Evolutionary conservation across 2,888 invertebrate species (phyloP).

Genomic region (Ferdinandea cuprea): DNA sequence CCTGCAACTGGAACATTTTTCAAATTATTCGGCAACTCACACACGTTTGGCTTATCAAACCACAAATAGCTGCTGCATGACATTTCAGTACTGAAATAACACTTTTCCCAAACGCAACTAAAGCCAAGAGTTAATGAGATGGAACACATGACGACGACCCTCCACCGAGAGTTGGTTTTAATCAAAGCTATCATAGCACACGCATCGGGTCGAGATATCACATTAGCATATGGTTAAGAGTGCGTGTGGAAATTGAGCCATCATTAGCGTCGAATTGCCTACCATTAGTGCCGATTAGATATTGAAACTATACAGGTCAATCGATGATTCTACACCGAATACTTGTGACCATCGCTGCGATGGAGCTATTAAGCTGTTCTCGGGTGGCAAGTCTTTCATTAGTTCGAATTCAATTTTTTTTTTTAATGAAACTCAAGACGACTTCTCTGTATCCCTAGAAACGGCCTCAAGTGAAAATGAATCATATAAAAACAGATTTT

Average conservation of each 20-base stretch:
- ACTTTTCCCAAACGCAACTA: slow-evolving; percentile 5
- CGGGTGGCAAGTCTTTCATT: background rate
- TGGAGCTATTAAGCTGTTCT: slow-evolving; percentile 8
- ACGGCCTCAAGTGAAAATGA: too few species aligned
- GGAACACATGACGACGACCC: slow-evolving; percentile 33
- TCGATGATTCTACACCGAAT: slow-evolving; percentile 24
- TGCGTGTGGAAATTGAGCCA: slow-evolving; percentile 21
- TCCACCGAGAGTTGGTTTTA: background rate
- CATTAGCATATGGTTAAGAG: too few species aligned
- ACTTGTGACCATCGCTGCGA: slow-evolving; percentile 14
- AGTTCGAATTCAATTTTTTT: too few species aligned
- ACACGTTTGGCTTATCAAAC: slow-evolving; percentile 76
- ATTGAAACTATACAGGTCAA: slow-evolving; percentile 47
- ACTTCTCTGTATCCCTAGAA: too few species aligned
- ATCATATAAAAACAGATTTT: background rate
- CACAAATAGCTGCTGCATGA: slow-evolving; percentile 30
- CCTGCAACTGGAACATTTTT: too few species aligned
- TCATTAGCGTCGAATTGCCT: slow-evolving; percentile 22
- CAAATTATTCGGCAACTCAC: slow-evolving; percentile 74
- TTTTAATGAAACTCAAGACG: too few species aligned
- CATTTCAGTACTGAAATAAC: background rate
- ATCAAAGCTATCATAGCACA: too few species aligned
- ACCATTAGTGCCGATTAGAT: slow-evolving; percentile 53
- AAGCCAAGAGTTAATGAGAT: slow-evolving; percentile 33
- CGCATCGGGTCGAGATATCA: too few species aligned